phyloP scores from a whole-genome alignment of 2,888 invertebrate genomes.

The Crematogaster levior region DNA sequence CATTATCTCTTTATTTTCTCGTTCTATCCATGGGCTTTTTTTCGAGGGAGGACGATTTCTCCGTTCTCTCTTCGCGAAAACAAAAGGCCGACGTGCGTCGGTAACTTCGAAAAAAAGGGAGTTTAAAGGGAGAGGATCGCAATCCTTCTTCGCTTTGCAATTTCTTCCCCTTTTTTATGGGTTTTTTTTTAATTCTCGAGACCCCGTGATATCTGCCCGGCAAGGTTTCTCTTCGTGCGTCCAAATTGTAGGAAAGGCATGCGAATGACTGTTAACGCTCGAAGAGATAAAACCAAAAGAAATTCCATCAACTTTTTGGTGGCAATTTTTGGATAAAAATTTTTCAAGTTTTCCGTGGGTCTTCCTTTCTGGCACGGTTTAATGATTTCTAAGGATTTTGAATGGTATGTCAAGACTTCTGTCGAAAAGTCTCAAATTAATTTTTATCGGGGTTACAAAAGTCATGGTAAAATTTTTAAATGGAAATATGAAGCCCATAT shows the following conservation, averaged over 20 bases:
- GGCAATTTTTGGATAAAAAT: background rate
- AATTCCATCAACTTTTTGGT: background rate
- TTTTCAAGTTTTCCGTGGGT: background rate
- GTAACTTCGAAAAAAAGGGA: background rate
- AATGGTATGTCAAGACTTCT: background rate
- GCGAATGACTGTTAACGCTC: background rate
- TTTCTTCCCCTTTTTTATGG: conserved; percentile 29
- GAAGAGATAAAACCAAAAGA: background rate
- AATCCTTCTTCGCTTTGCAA: conserved; percentile 21
- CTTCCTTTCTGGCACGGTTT: background rate
- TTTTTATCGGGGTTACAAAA: background rate
- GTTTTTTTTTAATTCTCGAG: background rate
- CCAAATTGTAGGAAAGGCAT: background rate
- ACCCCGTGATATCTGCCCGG: background rate
- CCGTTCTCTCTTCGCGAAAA: conserved; percentile 56
- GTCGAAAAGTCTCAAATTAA: background rate
- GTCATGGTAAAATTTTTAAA: background rate
- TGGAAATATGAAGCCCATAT: background rate
- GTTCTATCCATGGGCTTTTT: conserved; percentile 65
- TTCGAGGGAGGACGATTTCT: conserved; percentile 17
- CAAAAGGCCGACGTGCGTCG: conserved; percentile 63
- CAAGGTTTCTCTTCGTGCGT: background rate
- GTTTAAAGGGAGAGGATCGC: conserved; percentile 27
- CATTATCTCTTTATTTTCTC: conserved; percentile 73
- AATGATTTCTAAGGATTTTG: background rate